Base-by-base conservation (phyloP, 2,113 vertebrate genomes). In the Steatornis caripensis region DNA sequence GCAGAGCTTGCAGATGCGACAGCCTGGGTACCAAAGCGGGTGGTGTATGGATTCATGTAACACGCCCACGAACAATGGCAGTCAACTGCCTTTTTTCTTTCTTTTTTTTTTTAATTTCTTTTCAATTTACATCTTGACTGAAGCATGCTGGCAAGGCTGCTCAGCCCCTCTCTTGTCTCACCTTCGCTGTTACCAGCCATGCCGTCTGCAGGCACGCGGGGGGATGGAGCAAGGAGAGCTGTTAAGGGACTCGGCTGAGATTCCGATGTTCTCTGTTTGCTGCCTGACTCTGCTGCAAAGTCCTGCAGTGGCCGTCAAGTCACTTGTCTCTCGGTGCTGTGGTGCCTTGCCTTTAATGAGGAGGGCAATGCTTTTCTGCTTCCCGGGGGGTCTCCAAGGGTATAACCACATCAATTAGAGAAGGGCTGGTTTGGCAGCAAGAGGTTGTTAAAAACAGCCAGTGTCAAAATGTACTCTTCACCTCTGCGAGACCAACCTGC, bases 1-100 rank as follows among this genome's bases (percentile, higher is more conserved):
- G 94, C 97, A 97, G 96, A 92, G 97, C 96, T 83, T 46, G 79
- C 96, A 98, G 97, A 97, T 96, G 96, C 3, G 45, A 82, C 93
- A 93, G 79, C 84, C 92, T 36, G 53, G 89, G 70, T 83, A 84
- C 94, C 95, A 76, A 49, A 93, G 91, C 22, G 5, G 94, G 88
- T 48, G 26, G 43, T 6, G 11, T 4, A 70, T 71, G 71, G 80
- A 90, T 97, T 93, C 46, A 80, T 90, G 84, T 75, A 92, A 89
- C 43, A 39, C 87, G 68, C 90, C 49, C 22, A n/a, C 58, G 92
- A 74, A 95, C 90, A 95, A 78, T 55, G 18, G 61, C 65, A 43
- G 37, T 68, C 65, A 26, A n/a, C 48, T 51, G 55, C 69, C 53
- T 96, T 55, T 34, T 4, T 7, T 9, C 2, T 55, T 18, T 9